A percentile compares a stretch with the other conserved stretches of the same genome.
Conservation (phyloP, 1,140 invertebrate species). For the Holotrichia oblita region DNA sequence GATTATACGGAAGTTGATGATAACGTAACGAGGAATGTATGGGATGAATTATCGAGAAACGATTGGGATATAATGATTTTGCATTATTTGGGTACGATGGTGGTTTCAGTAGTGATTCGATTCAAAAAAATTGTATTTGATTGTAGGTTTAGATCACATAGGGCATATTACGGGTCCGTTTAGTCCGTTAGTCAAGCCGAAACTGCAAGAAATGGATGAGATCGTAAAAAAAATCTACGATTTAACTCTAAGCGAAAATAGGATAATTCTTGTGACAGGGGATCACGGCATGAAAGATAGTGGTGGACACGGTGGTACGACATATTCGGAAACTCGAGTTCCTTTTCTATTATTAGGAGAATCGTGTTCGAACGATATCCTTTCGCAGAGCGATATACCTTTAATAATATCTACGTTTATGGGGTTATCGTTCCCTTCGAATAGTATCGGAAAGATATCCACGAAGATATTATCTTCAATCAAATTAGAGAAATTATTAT, state of each 20-base stretch:
- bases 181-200: conserved; percentile 78
- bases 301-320: conserved; percentile 93
- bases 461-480: conserved; percentile 63
- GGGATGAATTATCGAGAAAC: conserved; percentile 70
- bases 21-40: conserved; percentile 90
- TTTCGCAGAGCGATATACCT: conserved; percentile 87
- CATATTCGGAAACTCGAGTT: conserved; percentile 80
- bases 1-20: conserved; percentile 96
- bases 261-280: conserved; percentile 82
- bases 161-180: conserved; percentile 90
- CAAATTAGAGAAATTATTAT: conserved; percentile 67
- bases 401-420: conserved; percentile 82
- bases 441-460: conserved; percentile 78
- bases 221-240: conserved; percentile 76
- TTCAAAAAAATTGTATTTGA: not conserved
- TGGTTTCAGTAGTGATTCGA: too few species aligned
- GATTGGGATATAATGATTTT: conserved; percentile 93
- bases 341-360: conserved; percentile 75
- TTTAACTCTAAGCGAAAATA: conserved; percentile 39
- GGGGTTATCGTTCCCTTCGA: conserved; percentile 80
- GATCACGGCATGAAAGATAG: conserved; percentile 97
- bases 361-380: conserved; percentile 53
- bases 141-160: conserved; percentile 87
- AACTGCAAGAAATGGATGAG: conserved; percentile 95
- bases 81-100: conserved; percentile 85